Evolutionary conservation across 2,888 invertebrate species (phyloP), one percentile per base, ranked within the genome.

Genomic region (Drosophila eohydei): DNA sequence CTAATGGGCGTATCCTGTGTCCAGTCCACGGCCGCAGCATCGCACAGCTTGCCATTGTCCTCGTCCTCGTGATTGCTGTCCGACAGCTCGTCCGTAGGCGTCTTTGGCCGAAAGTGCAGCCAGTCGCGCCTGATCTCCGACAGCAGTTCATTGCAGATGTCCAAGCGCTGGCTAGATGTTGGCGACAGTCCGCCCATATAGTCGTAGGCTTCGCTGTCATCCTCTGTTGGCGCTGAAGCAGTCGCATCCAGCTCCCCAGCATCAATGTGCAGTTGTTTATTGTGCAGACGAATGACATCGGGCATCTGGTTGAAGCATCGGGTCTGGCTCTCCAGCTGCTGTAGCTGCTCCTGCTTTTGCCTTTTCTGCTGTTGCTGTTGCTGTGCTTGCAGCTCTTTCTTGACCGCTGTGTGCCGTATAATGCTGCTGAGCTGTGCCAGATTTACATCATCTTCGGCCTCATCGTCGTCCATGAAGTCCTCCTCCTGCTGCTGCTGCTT

Each of bases 21-120:
- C 83, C 92, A 93, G 30, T 90, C 84, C 2, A 93, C 93, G 1
- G 87, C 50, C 1, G 89, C 80, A 14, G 6, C 46, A 26, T 74
- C 68, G 32, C 73, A 76, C 40, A 78, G 32, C 51, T 88, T 88
- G 58, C 73, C 73, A 16, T 64, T 83, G 30, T 48, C 46, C 14
- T 32, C 51, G 1, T 64, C 59, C 12, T 76, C 66, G 40, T 73
- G 74, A 52, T 72, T 81, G 54, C 75, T 69, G 32, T 89, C 87
- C 36, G 80, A 79, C 36, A 90, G 48, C 57, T 89, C 88, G 40
- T 90, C 89, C 44, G 91, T 84, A 21, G 93, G 93, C 26, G 93
- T 93, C 78, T 92, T 92, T 16, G 93, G 93, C 7, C 92, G 91
- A 75, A 93, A 93, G 81, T 93, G 93, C 62, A 93, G 72, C 93